These are phyloP conservation scores for Oostethus manadensis DNA, from an alignment of 2,113 vertebrate genomes.

Conservation along the genomic window DNA sequence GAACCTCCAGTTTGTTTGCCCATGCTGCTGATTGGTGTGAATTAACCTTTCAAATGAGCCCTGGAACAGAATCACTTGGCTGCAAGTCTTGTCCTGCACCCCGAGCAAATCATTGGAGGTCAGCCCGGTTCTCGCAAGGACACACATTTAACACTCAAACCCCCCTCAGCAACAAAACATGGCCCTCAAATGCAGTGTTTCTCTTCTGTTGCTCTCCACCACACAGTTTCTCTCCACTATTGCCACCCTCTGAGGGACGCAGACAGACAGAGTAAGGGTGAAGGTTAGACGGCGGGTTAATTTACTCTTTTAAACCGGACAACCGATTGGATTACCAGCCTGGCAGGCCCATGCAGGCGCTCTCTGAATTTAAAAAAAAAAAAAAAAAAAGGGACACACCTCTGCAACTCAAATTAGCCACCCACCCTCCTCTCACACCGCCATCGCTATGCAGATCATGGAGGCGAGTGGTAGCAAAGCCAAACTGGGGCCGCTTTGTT, in stretches of 20 bases:
- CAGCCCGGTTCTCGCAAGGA: constrained; percentile 17
- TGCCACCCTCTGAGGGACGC: constrained; percentile 23
- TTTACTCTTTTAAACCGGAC: constrained; percentile 62
- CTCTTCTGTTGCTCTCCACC: constrained; percentile 15
- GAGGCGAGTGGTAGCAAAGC: constrained; percentile 30
- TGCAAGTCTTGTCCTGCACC: not conserved
- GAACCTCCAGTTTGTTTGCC: not conserved
- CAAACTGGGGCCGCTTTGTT: constrained; percentile 49
- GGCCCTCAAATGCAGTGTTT: constrained; percentile 27
- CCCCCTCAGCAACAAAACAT: constrained; percentile 26
- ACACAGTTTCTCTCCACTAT: constrained; percentile 2
- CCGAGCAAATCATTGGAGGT: constrained; percentile 18
- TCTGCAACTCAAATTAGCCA: constrained; percentile 31
- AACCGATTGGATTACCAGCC: constrained; percentile 57
- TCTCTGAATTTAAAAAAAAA: constrained; percentile 46
- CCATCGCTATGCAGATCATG: constrained; percentile 58
- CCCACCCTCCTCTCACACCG: constrained; percentile 7
- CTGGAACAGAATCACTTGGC: constrained; percentile 1
- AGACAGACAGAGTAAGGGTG: constrained; percentile 42
- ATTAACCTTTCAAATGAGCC: not conserved
- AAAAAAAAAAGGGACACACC: constrained; percentile 58
- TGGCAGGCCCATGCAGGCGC: constrained; percentile 36
- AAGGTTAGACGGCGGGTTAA: constrained; percentile 61
- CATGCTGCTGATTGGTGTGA: not conserved
- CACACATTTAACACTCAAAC: constrained; percentile 15